Evolutionary conservation across 2,888 invertebrate genomes (phyloP).

Genomic region (Microctonus aethiopoides): DNA sequence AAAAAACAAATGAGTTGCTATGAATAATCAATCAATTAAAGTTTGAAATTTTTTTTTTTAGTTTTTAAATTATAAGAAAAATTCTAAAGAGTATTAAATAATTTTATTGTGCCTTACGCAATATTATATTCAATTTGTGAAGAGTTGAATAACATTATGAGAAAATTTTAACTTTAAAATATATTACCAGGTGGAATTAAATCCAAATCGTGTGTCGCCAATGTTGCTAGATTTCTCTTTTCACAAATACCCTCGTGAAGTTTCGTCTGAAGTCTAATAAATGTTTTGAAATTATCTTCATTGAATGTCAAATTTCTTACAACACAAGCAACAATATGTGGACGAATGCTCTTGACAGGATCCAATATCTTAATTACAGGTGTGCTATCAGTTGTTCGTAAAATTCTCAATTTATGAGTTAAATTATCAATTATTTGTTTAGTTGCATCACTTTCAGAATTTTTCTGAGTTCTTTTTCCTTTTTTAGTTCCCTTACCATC

Average conservation of each 20-base stretch:
- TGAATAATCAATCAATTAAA: too few relatives aligned
- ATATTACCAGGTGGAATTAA: slow-evolving; percentile 72
- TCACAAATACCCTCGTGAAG: slow-evolving; percentile 81
- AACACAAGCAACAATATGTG: slow-evolving; percentile 80
- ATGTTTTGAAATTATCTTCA: slow-evolving; percentile 77
- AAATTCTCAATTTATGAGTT: slow-evolving; percentile 62
- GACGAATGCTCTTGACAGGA: slow-evolving; percentile 74
- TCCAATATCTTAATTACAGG: slow-evolving; percentile 70
- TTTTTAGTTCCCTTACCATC: slow-evolving; percentile 60
- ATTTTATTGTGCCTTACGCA: too few relatives aligned
- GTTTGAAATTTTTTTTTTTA: too few relatives aligned
- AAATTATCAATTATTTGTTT: slow-evolving; percentile 42
- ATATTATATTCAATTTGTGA: too few relatives aligned
- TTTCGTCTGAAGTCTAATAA: slow-evolving; percentile 83
- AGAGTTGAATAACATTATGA: too few relatives aligned
- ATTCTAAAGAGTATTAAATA: too few relatives aligned
- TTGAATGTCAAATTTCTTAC: slow-evolving; percentile 75
- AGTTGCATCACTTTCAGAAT: slow-evolving; percentile 50
- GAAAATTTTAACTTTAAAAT: slow-evolving; percentile 13
- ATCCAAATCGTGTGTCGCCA: slow-evolving; percentile 84
- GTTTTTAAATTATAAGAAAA: too few relatives aligned
- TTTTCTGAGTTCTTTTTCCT: slow-evolving; percentile 57
- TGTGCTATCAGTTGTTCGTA: slow-evolving; percentile 66
- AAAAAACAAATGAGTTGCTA: not conserved
- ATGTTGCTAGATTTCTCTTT: slow-evolving; percentile 81